Conservation (phyloP, 2,113 vertebrate genomes). For the Engystomops pustulosus region DNA sequence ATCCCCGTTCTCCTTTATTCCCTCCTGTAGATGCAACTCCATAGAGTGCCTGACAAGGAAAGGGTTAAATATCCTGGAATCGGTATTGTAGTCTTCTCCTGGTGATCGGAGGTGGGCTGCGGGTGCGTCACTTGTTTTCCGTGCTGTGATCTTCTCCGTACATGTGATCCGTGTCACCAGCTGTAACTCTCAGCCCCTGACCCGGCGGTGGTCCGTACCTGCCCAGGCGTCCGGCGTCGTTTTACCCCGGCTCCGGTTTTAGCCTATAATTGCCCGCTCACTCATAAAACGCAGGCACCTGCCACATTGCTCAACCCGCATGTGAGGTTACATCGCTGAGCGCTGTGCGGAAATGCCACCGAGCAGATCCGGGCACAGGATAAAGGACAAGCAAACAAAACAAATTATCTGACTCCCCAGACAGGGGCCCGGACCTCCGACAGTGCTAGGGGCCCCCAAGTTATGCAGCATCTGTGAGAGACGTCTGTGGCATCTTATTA, state of each 20-base stretch:
- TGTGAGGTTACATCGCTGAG: conserved; percentile 41
- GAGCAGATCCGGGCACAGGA: conserved; percentile 24
- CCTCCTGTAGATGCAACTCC: neutral
- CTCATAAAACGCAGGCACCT: conserved; percentile 49
- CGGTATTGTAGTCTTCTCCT: neutral
- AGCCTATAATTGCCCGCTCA: conserved; percentile 49
- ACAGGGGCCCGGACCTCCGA: neutral
- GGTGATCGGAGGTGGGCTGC: neutral
- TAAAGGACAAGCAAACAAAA: conserved; percentile 34
- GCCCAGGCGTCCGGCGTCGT: conserved; percentile 33
- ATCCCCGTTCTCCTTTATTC: neutral
- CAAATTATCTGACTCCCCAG: conserved; percentile 23
- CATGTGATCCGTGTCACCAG: conserved; percentile 33
- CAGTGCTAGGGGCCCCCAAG: neutral
- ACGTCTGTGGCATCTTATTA: conserved; percentile 26
- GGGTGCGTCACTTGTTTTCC: neutral
- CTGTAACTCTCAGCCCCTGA: conserved; percentile 7
- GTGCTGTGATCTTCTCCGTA: conserved; percentile 4
- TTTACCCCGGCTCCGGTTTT: conserved; percentile 35
- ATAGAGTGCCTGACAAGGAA: neutral
- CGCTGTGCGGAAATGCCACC: conserved; percentile 52
- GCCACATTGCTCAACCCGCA: conserved; percentile 52
- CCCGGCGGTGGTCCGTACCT: conserved; percentile 7
- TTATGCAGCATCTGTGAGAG: conserved; percentile 3
- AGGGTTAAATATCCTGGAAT: neutral